Conservation (phyloP, 2,113 vertebrate genomes). For the Sorex araneus region DNA sequence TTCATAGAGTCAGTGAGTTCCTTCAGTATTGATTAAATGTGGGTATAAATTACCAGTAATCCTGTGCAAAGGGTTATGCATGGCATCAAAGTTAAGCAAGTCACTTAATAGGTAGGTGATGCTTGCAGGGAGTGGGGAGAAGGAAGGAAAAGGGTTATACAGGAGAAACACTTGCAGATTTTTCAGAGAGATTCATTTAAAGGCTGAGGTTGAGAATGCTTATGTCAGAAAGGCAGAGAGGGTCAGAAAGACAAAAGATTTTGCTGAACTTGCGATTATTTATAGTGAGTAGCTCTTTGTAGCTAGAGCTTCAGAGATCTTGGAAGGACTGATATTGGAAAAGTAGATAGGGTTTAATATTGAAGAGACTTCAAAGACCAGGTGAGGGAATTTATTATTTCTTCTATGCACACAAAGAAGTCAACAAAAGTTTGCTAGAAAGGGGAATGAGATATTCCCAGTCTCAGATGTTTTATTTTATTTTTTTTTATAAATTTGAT, state of each 20-base stretch:
- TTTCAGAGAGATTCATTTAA: conserved; percentile 7
- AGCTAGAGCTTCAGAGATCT: neutral
- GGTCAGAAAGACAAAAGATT: neutral
- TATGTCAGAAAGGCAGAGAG: neutral
- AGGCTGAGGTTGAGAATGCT: neutral
- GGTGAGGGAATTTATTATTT: neutral
- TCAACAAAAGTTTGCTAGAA: neutral
- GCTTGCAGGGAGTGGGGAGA: neutral
- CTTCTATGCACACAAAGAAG: neutral
- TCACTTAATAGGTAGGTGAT: neutral
- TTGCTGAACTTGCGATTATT: neutral
- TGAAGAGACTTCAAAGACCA: neutral
- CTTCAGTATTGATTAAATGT: neutral
- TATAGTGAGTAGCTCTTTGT: neutral
- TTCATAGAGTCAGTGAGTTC: neutral
- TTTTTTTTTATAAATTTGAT: conserved; percentile 46
- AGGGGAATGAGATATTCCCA: neutral
- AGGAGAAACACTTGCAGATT: neutral
- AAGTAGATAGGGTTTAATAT: neutral
- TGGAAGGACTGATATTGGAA: neutral
- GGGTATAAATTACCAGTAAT: neutral
- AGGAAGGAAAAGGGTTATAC: neutral
- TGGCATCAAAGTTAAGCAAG: neutral
- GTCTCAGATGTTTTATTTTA: neutral
- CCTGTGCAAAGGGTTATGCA: neutral